Percentiles rank a stretch among this genome's conserved stretches.
These are phyloP conservation scores for Cydia splendana DNA, from an alignment of 1,140 invertebrate genomes.

Conservation along the genomic window DNA sequence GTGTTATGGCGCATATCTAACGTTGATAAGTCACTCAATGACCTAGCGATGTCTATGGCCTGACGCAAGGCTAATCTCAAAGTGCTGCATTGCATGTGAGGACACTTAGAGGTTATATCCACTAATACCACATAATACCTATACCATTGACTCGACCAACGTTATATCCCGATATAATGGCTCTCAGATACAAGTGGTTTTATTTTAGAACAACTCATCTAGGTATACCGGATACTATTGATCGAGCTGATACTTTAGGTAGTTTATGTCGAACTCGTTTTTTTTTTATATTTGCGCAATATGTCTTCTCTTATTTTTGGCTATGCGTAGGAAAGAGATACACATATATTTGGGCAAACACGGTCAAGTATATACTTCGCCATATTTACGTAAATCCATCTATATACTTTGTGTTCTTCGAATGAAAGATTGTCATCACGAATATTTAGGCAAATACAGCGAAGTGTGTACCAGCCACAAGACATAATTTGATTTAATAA, in stretches of 20 bases:
- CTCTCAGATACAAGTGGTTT: not conserved
- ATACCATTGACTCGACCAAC: not conserved
- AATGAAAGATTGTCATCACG: no score
- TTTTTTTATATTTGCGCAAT: not conserved
- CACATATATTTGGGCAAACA: not conserved
- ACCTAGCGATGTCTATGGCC: not conserved
- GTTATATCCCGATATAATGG: not conserved
- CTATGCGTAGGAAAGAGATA: no score
- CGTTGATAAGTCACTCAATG: conserved; percentile 15
- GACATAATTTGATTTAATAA: not conserved
- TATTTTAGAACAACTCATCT: no score
- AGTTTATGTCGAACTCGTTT: not conserved
- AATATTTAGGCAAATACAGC: not conserved
- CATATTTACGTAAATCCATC: not conserved
- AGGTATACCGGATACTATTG: not conserved
- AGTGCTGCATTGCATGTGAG: conserved; percentile 7
- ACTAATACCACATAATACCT: not conserved
- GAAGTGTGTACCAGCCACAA: not conserved
- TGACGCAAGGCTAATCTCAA: conserved; percentile 11
- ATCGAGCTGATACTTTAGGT: not conserved
- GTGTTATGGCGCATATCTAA: not conserved
- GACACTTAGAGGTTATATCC: not conserved
- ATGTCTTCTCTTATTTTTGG: not conserved
- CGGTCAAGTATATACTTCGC: not conserved
- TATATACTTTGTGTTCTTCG: no score